Base-by-base conservation (phyloP, 2,113 vertebrate species). In the Trinectes maculatus region DNA sequence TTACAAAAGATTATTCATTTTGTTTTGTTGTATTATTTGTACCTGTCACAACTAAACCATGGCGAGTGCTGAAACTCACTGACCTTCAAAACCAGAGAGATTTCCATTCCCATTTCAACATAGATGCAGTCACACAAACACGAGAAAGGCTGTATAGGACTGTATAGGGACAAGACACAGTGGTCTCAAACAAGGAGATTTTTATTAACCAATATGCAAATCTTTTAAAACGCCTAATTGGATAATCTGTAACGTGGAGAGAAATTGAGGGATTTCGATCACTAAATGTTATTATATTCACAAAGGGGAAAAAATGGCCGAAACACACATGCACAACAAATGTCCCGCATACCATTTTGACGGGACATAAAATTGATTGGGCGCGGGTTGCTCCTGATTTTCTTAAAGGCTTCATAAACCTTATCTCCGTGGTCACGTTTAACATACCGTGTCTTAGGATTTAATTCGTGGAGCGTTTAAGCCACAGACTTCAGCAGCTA, bases 141-240 rank as follows among this genome's bases (percentile, higher is more conserved):
- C 3, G 15, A 63, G 37, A 26, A 59, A 48, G 55, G 59, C 61
- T 52, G 3, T 16, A 9, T 57, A 36, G 48, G 59, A 40, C 42
- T 60, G 56, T 40, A 43, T 9, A 29, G 31, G 5, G 24, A 36
- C 11, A 16, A 55, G 26, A 43, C 48, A 40, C 10, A 16, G 43
- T 37, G 31, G 74, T 61, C 22, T 74, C 28, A 37, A 46, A 48
- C 56, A 36, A 44, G 21, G 26, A 6, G 21, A 49, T 2, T 52
- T 68, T 66, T 19, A 70, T 74, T 51, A n/a, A 48, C 33, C 1
- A 29, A 71, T 62, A 81, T 77, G 77, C 52, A 71, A 82, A 87
- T 85, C 59, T 42, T 39, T 48, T 15, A 52, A 62, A 55, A 68
- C 42, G 42, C 58, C 52, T 63, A 62, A 77, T 55, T 63, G 52